Evolutionary conservation across 2,888 invertebrate species (phyloP).

Genomic region (Trissolcus brochymenae): DNA sequence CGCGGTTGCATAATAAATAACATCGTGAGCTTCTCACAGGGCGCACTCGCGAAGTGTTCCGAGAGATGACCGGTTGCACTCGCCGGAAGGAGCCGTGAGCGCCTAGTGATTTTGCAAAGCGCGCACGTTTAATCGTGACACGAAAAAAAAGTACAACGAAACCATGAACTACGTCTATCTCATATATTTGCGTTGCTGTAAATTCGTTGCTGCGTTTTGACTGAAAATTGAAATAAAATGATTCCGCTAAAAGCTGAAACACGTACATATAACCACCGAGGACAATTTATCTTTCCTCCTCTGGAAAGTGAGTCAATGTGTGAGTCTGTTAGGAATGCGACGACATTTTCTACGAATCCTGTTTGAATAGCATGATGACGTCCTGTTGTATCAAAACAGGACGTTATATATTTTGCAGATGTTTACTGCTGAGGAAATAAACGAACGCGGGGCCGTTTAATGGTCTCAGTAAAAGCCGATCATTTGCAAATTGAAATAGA

Average conservation of each 20-base stretch:
- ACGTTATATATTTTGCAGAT: neutral
- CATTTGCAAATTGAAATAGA: neutral
- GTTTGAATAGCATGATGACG: constrained; percentile 13
- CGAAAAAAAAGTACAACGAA: constrained; percentile 27
- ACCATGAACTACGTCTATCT: constrained; percentile 32
- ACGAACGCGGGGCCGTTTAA: neutral
- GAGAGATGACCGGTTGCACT: constrained; percentile 4
- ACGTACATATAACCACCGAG: constrained; percentile 1
- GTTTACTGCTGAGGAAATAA: constrained; percentile 22
- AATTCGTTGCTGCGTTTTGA: no score
- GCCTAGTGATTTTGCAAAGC: constrained; percentile 21
- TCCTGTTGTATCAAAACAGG: neutral
- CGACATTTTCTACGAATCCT: constrained; percentile 17
- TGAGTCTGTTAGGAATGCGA: neutral
- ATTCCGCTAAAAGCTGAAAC: neutral
- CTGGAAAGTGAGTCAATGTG: neutral
- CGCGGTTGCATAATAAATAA: constrained; percentile 33
- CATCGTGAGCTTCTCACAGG: constrained; percentile 9
- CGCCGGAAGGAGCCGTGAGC: constrained; percentile 6
- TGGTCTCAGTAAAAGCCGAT: neutral
- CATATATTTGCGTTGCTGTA: no score
- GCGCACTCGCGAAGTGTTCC: neutral
- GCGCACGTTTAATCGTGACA: constrained; percentile 40
- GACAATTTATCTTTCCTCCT: neutral
- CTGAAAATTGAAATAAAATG: no score